phyloP scores from a whole-genome alignment of 2,113 vertebrate species.

The Crotalus horridus region DNA sequence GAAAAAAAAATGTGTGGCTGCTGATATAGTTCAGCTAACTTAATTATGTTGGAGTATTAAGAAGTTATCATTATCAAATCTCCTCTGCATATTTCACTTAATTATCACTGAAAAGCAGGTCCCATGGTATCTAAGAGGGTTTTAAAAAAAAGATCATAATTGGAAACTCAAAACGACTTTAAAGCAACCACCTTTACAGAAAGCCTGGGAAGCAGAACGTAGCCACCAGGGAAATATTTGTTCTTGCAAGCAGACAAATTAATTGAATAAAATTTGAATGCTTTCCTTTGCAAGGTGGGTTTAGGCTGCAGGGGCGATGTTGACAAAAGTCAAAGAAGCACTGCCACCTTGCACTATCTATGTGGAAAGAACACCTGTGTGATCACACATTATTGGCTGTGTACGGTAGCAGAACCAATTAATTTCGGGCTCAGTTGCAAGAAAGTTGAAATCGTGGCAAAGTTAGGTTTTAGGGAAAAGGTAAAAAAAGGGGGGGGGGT shows the following conservation, averaged over 20 bases:
- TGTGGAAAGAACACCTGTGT: neutral
- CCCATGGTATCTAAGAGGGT: slow-evolving; percentile 19
- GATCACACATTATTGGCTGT: neutral
- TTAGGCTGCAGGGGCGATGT: slow-evolving; percentile 16
- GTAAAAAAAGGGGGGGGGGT: no score
- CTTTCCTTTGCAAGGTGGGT: slow-evolving; percentile 35
- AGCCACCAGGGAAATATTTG: slow-evolving; percentile 23
- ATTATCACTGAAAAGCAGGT: slow-evolving; percentile 41
- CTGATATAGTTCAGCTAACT: slow-evolving; percentile 12
- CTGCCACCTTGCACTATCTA: neutral
- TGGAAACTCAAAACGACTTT: slow-evolving; percentile 28
- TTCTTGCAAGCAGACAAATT: slow-evolving; percentile 47
- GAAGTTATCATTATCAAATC: slow-evolving; percentile 31
- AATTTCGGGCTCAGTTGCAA: neutral
- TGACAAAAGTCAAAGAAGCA: slow-evolving; percentile 47
- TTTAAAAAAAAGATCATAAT: neutral
- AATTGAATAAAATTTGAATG: slow-evolving; percentile 41
- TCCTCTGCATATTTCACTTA: slow-evolving; percentile 18
- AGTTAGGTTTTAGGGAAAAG: neutral
- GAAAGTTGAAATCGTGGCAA: neutral
- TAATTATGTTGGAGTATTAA: slow-evolving; percentile 38
- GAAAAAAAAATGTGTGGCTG: neutral
- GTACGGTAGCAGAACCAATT: neutral
- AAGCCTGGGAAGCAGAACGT: slow-evolving; percentile 4
- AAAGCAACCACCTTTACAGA: neutral